phyloP scores from a whole-genome alignment of 2,888 invertebrate species.

The Epinotia brunnichana region DNA sequence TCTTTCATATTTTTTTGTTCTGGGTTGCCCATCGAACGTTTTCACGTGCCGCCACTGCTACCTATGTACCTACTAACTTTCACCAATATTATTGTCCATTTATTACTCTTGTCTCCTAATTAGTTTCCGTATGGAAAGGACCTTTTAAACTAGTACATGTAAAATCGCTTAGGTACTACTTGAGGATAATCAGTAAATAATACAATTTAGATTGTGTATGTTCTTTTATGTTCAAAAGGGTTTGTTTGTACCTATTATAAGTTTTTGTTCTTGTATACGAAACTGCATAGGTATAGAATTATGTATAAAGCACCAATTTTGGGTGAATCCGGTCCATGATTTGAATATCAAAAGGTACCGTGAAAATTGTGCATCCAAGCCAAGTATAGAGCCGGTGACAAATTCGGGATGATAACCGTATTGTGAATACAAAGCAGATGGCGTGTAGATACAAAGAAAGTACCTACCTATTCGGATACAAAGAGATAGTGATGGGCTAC shows the following conservation, averaged over 20 bases:
- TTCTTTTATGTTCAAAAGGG: not conserved
- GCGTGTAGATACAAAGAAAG: constrained; percentile 37
- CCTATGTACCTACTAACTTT: no score
- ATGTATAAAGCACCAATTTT: constrained; percentile 45
- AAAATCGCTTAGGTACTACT: no score
- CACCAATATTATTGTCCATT: no score
- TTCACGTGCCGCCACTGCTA: no score
- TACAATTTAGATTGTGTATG: no score
- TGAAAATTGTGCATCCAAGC: constrained; percentile 51
- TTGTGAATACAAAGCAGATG: constrained; percentile 58
- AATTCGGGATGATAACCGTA: constrained; percentile 56
- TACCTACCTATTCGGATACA: not conserved
- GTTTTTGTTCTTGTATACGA: constrained; percentile 9
- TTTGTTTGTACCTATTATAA: not conserved
- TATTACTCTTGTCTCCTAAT: no score
- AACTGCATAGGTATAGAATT: constrained; percentile 35
- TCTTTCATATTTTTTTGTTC: no score
- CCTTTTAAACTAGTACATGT: no score
- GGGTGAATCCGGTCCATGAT: constrained; percentile 48
- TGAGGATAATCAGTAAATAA: no score
- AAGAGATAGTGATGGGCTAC: constrained; percentile 47
- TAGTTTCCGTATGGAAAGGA: no score
- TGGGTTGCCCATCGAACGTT: no score
- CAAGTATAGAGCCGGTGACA: constrained; percentile 51
- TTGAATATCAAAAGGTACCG: constrained; percentile 63